Evolutionary conservation across 2,888 invertebrate genomes (phyloP).

Genomic region (Tholera decimalis): DNA sequence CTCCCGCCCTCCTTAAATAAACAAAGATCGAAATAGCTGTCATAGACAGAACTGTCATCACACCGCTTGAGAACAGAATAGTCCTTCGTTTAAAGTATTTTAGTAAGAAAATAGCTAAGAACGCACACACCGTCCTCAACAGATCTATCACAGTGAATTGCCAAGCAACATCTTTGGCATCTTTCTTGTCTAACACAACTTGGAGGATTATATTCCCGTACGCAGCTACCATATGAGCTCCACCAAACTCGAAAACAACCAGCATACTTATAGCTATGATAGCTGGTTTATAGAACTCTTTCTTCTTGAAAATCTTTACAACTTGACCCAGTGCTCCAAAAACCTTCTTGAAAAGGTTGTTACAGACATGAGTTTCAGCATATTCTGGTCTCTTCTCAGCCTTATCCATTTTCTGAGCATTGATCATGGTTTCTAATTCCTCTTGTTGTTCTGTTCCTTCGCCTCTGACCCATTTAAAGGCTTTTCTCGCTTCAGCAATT

Average conservation of each 20-base stretch:
- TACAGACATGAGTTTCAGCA: conserved; percentile 68
- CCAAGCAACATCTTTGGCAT: conserved; percentile 83
- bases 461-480: conserved; percentile 92
- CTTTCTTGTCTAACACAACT: conserved; percentile 81
- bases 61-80: conserved; percentile 85
- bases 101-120: conserved; percentile 88
- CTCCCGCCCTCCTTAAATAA: conserved; percentile 80
- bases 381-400: conserved; percentile 72
- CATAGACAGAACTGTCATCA: conserved; percentile 83
- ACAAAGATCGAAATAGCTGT: conserved; percentile 82
- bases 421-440: conserved; percentile 85
- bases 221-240: conserved; percentile 87
- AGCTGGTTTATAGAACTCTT: conserved; percentile 87
- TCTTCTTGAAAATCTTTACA: conserved; percentile 85
- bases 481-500: conserved; percentile 90
- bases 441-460: conserved; percentile 84
- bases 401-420: conserved; percentile 79
- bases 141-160: conserved; percentile 93
- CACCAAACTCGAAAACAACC: conserved; percentile 88
- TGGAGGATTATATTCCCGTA: conserved; percentile 86
- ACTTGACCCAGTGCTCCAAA: conserved; percentile 77
- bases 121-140: conserved; percentile 92
- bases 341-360: conserved; percentile 74
- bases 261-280: conserved; percentile 87
- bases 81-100: conserved; percentile 84